Base-by-base conservation (phyloP, 2,113 vertebrate genomes). In the Percina caprodes region DNA sequence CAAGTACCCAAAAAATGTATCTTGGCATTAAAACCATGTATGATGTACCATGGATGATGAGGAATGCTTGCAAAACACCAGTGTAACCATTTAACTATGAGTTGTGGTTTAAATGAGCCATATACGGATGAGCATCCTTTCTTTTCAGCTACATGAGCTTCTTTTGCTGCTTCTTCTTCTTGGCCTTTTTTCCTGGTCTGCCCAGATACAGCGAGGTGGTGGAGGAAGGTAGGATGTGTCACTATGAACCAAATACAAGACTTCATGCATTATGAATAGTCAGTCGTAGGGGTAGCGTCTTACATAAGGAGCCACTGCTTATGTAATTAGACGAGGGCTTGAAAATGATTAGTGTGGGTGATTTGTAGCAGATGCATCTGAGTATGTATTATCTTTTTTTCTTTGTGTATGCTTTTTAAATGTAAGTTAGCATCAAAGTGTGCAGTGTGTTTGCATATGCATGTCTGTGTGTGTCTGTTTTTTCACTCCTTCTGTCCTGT, bases 201-300 rank as follows among this genome's bases (percentile, higher is more conserved):
- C 73, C 84, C 82, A 49, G 85, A 86, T 82, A 86, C 82, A 80
- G 77, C 0, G 6, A 77, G 67, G 52, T 78, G 45, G 82, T 61
- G 82, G 63, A 90, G 76, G 86, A 89, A 90, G 83, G 86, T 72
- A 66, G 61, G 66, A 90, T 85, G 84, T 89, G 88, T 92, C 89
- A 88, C 88, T 82, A 69, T 87, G 86, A 87, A 88, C 77, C 76
- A 88, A 91, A 91, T 83, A 81, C 81, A 87, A 85, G 77, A 70
- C 69, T 76, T 90, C 84, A 89, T 94, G 81, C 75, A 91, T 92
- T 92, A 92, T 91, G 85, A 80, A 92, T 87, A 59, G 52, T 68
- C 72, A 76, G 83, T 82, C 54, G 77, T 83, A 83, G 61, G 77
- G 77, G 84, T 86, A 77, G 79, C 71, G 51, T 80, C 80, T 92